Evolutionary conservation across 2,888 invertebrate genomes (phyloP).

Genomic region (Dorcus hopei): DNA sequence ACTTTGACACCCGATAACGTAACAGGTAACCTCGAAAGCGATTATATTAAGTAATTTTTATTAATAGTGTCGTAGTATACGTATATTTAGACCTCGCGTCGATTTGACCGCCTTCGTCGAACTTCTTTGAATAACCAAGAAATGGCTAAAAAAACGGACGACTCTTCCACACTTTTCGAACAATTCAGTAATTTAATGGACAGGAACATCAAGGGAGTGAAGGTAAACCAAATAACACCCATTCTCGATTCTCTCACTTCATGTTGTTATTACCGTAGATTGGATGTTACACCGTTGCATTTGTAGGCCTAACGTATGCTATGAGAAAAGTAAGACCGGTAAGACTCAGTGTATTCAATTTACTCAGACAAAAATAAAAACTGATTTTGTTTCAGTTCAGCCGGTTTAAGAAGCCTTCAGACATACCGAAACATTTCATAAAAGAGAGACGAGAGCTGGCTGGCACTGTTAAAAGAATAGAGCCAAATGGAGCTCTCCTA

Average conservation of each 20-base stretch:
- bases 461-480: conserved; percentile 46
- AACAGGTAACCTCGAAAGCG: conserved; percentile 22
- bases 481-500: conserved; percentile 44
- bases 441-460: conserved; percentile 41
- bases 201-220: conserved; percentile 44
- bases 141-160: conserved; percentile 8
- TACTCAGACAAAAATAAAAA: background rate
- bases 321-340: conserved; percentile 55
- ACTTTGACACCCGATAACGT: conserved; percentile 6
- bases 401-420: conserved; percentile 44
- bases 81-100: background rate
- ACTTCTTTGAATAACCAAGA: background rate
- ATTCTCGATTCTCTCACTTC: conserved; percentile 1
- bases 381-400: conserved; percentile 41
- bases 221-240: conserved; percentile 32
- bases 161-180: conserved; percentile 26
- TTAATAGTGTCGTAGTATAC: conserved; percentile 26
- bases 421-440: conserved; percentile 47
- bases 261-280: conserved; percentile 38
- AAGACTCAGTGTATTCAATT: conserved; percentile 29
- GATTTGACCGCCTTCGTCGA: background rate
- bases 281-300: conserved; percentile 54
- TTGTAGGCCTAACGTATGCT: conserved; percentile 51
- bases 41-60: conserved; percentile 22
- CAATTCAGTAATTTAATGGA: conserved; percentile 42